Conservation (phyloP, 2,888 invertebrate species). For the Neuroscelio doddi region DNA sequence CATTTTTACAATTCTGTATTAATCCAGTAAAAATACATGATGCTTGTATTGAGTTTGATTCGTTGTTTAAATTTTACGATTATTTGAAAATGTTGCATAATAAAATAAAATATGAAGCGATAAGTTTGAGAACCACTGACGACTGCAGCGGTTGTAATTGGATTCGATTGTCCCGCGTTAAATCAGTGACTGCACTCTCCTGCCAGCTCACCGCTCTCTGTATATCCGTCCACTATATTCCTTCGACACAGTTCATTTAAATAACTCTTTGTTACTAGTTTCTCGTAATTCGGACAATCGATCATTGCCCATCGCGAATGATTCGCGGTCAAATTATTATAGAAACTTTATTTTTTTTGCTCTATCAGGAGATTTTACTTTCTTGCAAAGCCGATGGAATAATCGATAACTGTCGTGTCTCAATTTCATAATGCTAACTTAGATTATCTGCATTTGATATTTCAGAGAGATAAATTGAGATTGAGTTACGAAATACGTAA, state of each 20-base stretch:
- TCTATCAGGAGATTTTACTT: constrained; percentile 26
- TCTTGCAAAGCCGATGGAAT: constrained; percentile 30
- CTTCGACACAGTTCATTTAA: constrained; percentile 63
- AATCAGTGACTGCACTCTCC: constrained; percentile 69
- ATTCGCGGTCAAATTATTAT: constrained; percentile 29
- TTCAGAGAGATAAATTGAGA: constrained; percentile 36
- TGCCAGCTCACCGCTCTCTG: constrained; percentile 57
- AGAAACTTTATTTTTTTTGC: constrained; percentile 14
- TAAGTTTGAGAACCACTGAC: constrained; percentile 61
- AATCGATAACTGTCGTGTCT: constrained; percentile 43
- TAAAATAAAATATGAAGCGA: constrained; percentile 14
- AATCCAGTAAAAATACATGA: too few species aligned
- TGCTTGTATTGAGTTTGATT: too few species aligned
- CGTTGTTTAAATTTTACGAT: too few species aligned
- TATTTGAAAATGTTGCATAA: constrained; percentile 22
- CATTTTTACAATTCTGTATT: too few species aligned
- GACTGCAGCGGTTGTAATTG: constrained; percentile 69
- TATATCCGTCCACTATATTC: constrained; percentile 63
- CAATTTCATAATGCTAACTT: constrained; percentile 42
- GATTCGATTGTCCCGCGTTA: constrained; percentile 70
- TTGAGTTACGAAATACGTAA: constrained; percentile 12
- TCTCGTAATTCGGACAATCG: constrained; percentile 53
- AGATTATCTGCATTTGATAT: constrained; percentile 40
- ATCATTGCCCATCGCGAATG: constrained; percentile 43
- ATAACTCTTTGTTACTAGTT: constrained; percentile 52